These are phyloP conservation scores for Platyscapa corneri DNA, from an alignment of 1,140 invertebrate genomes.

Conservation along the genomic window DNA sequence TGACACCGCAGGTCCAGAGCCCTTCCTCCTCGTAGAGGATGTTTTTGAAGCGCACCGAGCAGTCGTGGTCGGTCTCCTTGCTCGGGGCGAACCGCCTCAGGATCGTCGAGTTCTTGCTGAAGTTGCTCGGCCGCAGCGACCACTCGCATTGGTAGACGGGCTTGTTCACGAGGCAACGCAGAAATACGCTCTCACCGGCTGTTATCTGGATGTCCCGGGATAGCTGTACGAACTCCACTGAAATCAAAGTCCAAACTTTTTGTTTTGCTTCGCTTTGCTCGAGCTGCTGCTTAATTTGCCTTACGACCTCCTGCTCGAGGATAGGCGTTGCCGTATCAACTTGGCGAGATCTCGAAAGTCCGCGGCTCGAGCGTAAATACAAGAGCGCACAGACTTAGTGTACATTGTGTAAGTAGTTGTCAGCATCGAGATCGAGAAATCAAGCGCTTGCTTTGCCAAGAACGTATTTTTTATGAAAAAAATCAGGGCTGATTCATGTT, in stretches of 20 bases:
- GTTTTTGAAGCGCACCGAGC: slow-evolving; percentile 71
- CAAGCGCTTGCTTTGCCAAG: no score
- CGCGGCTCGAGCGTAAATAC: no score
- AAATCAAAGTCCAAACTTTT: slow-evolving; percentile 20
- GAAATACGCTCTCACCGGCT: slow-evolving; percentile 68
- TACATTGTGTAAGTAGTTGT: no score
- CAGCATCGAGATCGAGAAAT: no score
- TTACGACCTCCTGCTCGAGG: no score
- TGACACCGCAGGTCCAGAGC: slow-evolving; percentile 71
- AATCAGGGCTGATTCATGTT: no score
- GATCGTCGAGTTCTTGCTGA: slow-evolving; percentile 64
- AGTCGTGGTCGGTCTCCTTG: slow-evolving; percentile 69
- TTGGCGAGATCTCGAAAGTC: no score
- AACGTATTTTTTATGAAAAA: no score
- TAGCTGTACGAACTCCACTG: slow-evolving; percentile 72
- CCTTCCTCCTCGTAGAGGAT: slow-evolving; percentile 72
- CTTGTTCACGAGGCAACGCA: slow-evolving; percentile 70
- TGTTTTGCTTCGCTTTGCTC: no score
- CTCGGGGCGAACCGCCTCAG: slow-evolving; percentile 68
- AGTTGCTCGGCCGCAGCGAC: slow-evolving; percentile 69
- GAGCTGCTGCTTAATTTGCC: no score
- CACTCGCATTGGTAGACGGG: slow-evolving; percentile 72
- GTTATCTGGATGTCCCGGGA: slow-evolving; percentile 70
- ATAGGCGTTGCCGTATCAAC: no score
- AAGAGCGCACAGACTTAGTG: no score